phyloP scores from a whole-genome alignment of 1,140 invertebrate genomes.

The Drosophila sturtevanti region DNA sequence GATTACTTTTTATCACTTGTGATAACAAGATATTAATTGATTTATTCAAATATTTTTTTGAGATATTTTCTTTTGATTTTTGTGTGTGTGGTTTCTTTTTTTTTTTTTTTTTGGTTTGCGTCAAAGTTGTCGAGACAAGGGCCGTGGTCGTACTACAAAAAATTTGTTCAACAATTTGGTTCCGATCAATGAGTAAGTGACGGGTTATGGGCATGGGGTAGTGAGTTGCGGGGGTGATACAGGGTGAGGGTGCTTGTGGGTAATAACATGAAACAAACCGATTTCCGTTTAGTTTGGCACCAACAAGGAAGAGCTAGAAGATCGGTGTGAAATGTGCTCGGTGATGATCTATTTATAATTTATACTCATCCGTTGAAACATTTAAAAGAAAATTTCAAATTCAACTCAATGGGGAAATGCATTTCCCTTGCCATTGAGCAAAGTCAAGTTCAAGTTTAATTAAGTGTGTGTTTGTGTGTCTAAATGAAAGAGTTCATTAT shows the following conservation, averaged over 20 bases:
- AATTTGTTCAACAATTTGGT: conserved; percentile 19
- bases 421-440: conserved; percentile 33
- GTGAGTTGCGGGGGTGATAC: conserved; percentile 6
- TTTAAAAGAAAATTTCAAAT: conserved; percentile 1
- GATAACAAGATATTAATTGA: conserved; percentile 8
- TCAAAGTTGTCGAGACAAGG: conserved; percentile 34
- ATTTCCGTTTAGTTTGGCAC: conserved; percentile 50
- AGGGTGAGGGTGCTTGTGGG: not conserved
- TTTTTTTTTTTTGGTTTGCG: not conserved
- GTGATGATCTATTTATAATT: conserved; percentile 50
- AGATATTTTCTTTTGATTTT: not conserved
- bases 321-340: conserved; percentile 14
- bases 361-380: conserved; percentile 3
- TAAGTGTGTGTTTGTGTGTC: conserved; percentile 1
- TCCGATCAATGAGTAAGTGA: conserved; percentile 1
- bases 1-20: conserved; percentile 17
- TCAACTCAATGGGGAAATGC: conserved; percentile 37
- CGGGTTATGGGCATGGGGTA: not conserved
- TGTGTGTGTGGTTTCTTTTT: not conserved
- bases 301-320: conserved; percentile 56
- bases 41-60: not conserved
- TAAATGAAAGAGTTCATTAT: conserved; percentile 34
- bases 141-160: conserved; percentile 40
- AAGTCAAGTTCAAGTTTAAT: conserved; percentile 72
- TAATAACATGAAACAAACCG: conserved; percentile 22